A percentile compares a stretch with the other conserved stretches of the same genome.
Conservation (phyloP, 2,888 invertebrate species). For the Sympetrum striolatum region DNA sequence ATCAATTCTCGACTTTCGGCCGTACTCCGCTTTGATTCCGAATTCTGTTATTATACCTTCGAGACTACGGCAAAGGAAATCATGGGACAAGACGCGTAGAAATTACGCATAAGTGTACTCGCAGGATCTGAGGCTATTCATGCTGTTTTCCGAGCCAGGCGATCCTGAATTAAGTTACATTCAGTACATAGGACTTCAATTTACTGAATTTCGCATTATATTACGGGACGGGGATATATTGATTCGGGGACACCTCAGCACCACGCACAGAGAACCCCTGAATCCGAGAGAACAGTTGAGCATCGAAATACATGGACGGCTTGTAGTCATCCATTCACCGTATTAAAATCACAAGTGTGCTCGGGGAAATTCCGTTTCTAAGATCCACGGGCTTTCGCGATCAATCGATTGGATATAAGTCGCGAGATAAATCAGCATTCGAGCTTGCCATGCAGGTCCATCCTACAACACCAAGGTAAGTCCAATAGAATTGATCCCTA, state of each 20-base stretch:
- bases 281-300: background rate
- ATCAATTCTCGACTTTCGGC: too few species aligned
- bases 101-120: too few species aligned
- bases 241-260: background rate
- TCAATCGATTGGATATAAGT: background rate
- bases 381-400: background rate
- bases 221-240: background rate
- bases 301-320: constrained; percentile 15
- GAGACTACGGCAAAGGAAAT: too few species aligned
- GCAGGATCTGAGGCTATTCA: too few species aligned
- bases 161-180: too few species aligned
- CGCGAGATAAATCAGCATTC: background rate
- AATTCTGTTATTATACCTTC: too few species aligned
- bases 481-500: background rate
- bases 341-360: constrained; percentile 1
- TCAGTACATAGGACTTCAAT: too few species aligned
- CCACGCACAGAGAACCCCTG: background rate
- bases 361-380: background rate
- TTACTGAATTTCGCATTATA: too few species aligned
- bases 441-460: constrained; percentile 20
- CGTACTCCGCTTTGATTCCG: too few species aligned
- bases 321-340: background rate
- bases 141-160: too few species aligned
- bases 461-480: background rate
- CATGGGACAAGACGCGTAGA: too few species aligned